Conservation (phyloP, 1,140 invertebrate species). For the Agraylea sexmaculata region DNA sequence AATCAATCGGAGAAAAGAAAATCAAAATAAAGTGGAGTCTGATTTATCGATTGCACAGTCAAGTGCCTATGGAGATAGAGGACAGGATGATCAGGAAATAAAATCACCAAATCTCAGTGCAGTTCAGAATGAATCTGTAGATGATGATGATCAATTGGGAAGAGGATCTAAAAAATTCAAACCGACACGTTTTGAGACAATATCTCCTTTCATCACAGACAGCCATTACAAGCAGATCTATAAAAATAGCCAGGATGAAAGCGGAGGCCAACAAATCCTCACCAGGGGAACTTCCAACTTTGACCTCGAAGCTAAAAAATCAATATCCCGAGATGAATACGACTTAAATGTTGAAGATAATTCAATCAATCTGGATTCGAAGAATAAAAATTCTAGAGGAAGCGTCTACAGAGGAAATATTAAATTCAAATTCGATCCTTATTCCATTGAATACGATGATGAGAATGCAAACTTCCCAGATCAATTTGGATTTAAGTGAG, state of each 20-base stretch:
- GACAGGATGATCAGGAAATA: neutral
- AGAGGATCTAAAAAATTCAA: constrained; percentile 8
- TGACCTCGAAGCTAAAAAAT: no score
- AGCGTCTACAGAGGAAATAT: constrained; percentile 9
- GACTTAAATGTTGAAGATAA: neutral
- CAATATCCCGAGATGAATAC: no score
- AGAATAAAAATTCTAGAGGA: neutral
- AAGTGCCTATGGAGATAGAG: neutral
- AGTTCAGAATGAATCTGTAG: neutral
- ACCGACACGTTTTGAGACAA: constrained; percentile 16
- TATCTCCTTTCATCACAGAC: constrained; percentile 16
- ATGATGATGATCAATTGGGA: neutral
- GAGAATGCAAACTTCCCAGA: constrained; percentile 5
- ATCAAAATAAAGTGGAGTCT: neutral
- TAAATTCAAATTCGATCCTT: constrained; percentile 14
- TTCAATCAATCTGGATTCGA: neutral
- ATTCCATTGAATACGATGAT: constrained; percentile 6
- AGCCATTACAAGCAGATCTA: constrained; percentile 5
- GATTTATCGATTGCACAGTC: neutral
- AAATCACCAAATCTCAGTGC: constrained; percentile 2
- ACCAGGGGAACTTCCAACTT: no score
- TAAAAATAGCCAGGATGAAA: no score
- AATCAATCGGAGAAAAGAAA: no score
- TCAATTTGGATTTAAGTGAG: constrained; percentile 19
- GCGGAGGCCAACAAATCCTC: no score